Percentiles rank a stretch among this genome's conserved stretches.
Evolutionary conservation across 2,888 invertebrate genomes (phyloP).

Genomic region (Spodoptera picta): DNA sequence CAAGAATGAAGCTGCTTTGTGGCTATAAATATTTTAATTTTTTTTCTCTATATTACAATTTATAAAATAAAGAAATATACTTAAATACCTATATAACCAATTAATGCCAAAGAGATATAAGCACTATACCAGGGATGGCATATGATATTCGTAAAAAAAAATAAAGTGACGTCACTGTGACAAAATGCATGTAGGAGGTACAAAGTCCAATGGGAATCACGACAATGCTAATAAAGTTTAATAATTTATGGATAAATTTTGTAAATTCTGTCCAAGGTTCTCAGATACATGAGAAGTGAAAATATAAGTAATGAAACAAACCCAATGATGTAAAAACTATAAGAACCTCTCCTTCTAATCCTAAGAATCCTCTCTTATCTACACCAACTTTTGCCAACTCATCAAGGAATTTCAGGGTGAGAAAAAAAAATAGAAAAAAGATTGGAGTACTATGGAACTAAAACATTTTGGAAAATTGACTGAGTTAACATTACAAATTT

Average conservation of each 20-base stretch:
- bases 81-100: too few species aligned
- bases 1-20: too few species aligned
- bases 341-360: not conserved
- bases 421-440: too few species aligned
- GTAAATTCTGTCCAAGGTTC: not conserved
- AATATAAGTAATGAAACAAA: not conserved
- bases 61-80: too few species aligned
- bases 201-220: conserved; percentile 37
- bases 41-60: too few species aligned
- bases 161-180: not conserved
- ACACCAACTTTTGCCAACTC: conserved; percentile 39
- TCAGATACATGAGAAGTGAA: not conserved
- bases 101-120: too few species aligned
- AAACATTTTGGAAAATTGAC: too few species aligned
- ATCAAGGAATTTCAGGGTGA: conserved; percentile 14
- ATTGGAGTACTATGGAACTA: too few species aligned
- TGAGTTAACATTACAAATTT: too few species aligned
- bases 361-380: conserved; percentile 2
- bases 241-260: not conserved
- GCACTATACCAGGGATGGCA: too few species aligned
- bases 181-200: conserved; percentile 3
- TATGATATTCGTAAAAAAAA: too few species aligned
- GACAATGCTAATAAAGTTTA: not conserved
- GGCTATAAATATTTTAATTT: too few species aligned
- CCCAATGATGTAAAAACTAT: not conserved